These are phyloP conservation scores for Madoqua kirkii DNA, from an alignment of 2,113 vertebrate genomes.

Conservation along the genomic window DNA sequence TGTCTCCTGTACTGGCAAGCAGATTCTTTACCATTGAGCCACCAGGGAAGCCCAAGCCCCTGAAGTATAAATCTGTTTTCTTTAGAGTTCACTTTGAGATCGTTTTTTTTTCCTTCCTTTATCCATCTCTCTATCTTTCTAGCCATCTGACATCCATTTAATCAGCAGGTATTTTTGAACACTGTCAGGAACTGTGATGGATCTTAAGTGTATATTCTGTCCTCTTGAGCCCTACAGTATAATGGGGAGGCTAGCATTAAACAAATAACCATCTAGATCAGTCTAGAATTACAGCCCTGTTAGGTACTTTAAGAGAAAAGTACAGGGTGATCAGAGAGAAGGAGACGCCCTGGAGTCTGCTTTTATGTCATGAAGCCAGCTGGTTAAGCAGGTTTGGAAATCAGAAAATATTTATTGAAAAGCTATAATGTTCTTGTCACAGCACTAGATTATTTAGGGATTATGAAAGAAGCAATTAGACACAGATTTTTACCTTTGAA, in stretches of 20 bases:
- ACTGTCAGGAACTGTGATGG: background rate
- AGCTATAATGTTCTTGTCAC: background rate
- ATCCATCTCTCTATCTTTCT: background rate
- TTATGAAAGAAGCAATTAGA: background rate
- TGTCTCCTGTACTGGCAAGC: background rate
- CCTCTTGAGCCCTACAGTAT: background rate
- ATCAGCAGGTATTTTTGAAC: background rate
- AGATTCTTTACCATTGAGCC: background rate
- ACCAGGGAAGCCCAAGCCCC: background rate
- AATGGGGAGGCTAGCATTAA: background rate
- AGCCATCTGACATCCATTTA: background rate
- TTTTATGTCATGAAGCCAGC: background rate
- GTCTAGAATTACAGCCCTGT: background rate
- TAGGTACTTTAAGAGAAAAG: background rate
- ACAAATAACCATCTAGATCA: background rate
- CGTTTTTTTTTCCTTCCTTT: background rate
- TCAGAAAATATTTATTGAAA: background rate
- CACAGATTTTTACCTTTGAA: background rate
- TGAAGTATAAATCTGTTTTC: background rate
- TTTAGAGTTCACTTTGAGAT: background rate
- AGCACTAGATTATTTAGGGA: background rate
- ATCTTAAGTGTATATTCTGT: background rate
- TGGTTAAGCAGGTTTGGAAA: background rate
- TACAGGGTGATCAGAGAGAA: background rate
- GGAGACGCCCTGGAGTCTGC: background rate